Conservation (phyloP, 2,888 invertebrate species). For the Furcula furcula region DNA sequence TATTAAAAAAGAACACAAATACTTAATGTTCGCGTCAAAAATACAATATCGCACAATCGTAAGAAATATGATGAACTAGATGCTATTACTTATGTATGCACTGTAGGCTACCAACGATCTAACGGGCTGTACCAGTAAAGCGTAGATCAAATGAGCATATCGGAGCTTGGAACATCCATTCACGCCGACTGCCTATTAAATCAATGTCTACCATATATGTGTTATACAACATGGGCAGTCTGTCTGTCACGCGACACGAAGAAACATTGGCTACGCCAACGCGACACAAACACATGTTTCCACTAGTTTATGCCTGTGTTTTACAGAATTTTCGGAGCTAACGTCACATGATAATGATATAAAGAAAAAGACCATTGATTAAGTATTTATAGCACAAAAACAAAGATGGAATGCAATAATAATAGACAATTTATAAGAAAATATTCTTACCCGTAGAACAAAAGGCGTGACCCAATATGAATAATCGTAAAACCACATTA, state of each 20-base stretch:
- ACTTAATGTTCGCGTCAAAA: too few species aligned
- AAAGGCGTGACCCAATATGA: slow-evolving; percentile 65
- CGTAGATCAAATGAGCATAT: slow-evolving; percentile 50
- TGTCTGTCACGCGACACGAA: slow-evolving; percentile 50
- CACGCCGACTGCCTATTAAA: slow-evolving; percentile 56
- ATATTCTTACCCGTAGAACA: slow-evolving; percentile 42
- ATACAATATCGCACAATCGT: slow-evolving; percentile 5
- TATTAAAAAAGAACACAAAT: too few species aligned
- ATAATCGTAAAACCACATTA: slow-evolving; percentile 68
- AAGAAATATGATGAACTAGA: slow-evolving; percentile 16
- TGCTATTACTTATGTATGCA: slow-evolving; percentile 9
- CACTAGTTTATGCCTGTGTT: too few species aligned
- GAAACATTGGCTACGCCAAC: slow-evolving; percentile 34
- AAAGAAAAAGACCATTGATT: too few species aligned
- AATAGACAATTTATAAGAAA: slow-evolving; percentile 19
- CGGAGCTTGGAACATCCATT: slow-evolving; percentile 45
- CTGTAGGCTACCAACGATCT: slow-evolving; percentile 19
- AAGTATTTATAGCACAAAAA: too few species aligned
- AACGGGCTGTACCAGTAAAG: slow-evolving; percentile 30
- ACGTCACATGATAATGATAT: too few species aligned
- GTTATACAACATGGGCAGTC: slow-evolving; percentile 40
- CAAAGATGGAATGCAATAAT: too few species aligned
- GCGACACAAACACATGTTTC: slow-evolving; percentile 26
- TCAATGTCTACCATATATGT: slow-evolving; percentile 68
- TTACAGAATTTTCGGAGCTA: too few species aligned